These are phyloP conservation scores for Opisthocomus hoazin DNA, from an alignment of 2,113 vertebrate species.

Conservation along the genomic window DNA sequence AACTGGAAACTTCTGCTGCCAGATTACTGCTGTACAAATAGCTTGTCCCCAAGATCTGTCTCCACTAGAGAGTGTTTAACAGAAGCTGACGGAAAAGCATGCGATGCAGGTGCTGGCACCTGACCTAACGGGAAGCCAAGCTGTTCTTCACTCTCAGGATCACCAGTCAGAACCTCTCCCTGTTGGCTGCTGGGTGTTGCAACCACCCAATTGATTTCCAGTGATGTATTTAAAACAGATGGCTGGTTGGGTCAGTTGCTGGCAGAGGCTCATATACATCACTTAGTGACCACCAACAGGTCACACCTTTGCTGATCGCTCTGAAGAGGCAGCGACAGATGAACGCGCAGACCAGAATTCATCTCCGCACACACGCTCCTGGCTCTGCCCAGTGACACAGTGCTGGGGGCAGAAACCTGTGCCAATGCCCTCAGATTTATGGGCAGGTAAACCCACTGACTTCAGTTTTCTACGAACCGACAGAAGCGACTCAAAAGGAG, in stretches of 20 bases:
- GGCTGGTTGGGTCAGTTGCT: fast-evolving
- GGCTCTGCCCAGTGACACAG: fast-evolving
- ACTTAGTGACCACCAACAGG: background rate
- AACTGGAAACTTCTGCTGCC: background rate
- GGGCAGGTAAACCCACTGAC: no score
- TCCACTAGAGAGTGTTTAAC: background rate
- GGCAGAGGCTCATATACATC: fast-evolving
- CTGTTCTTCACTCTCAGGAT: background rate
- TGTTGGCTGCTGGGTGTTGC: background rate
- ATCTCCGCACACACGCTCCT: fast-evolving
- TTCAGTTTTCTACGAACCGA: background rate
- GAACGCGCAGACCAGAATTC: fast-evolving
- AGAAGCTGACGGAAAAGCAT: background rate
- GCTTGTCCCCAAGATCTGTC: background rate
- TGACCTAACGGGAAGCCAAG: background rate
- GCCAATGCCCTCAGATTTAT: background rate
- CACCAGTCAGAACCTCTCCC: background rate
- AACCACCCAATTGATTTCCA: background rate
- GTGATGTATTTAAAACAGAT: fast-evolving
- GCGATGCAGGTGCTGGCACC: background rate
- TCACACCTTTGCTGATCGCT: no score
- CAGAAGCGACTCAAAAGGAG: background rate
- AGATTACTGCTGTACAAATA: background rate
- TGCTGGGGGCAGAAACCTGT: background rate
- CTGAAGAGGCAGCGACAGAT: background rate